These are phyloP conservation scores for Myrmophylax atrothorax DNA, from an alignment of 2,113 vertebrate genomes.

Conservation along the genomic window DNA sequence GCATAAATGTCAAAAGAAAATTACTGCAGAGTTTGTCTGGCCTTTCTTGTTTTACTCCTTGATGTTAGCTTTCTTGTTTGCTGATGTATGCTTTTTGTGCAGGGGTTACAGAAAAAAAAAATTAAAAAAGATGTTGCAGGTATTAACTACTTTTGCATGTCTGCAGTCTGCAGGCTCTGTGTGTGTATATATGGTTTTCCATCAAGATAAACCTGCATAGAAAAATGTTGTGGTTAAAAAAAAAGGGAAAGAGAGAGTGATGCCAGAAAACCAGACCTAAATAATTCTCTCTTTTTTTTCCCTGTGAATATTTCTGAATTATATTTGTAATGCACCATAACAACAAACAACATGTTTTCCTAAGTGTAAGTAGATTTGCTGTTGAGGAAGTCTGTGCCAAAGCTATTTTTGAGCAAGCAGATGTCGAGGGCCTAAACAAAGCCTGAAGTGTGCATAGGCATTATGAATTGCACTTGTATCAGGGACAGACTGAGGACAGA, in stretches of 20 bases:
- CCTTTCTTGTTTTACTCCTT: constrained; percentile 63
- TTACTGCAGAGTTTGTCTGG: constrained; percentile 63
- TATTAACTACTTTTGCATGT: constrained; percentile 5
- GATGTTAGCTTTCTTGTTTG: constrained; percentile 38
- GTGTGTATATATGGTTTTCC: background rate
- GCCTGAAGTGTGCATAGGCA: background rate
- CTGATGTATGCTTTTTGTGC: constrained; percentile 29
- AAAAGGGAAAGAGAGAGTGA: background rate
- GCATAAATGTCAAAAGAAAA: constrained; percentile 76
- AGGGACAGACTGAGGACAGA: background rate
- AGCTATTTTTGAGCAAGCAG: constrained; percentile 43
- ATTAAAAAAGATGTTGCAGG: background rate
- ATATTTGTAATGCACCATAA: constrained; percentile 47
- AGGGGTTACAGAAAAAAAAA: background rate
- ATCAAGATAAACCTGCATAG: constrained; percentile 49
- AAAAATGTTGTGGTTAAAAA: constrained; percentile 16
- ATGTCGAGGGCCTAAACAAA: constrained; percentile 31
- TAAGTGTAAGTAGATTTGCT: constrained; percentile 50
- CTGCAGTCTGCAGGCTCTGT: background rate
- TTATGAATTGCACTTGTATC: background rate
- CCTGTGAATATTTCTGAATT: constrained; percentile 44
- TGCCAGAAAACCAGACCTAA: constrained; percentile 41
- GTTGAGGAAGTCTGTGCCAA: constrained; percentile 33
- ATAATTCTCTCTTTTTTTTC: background rate
- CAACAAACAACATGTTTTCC: constrained; percentile 62